Base-by-base conservation (phyloP, 1,140 invertebrate species). In the Cotesia chilonis region DNA sequence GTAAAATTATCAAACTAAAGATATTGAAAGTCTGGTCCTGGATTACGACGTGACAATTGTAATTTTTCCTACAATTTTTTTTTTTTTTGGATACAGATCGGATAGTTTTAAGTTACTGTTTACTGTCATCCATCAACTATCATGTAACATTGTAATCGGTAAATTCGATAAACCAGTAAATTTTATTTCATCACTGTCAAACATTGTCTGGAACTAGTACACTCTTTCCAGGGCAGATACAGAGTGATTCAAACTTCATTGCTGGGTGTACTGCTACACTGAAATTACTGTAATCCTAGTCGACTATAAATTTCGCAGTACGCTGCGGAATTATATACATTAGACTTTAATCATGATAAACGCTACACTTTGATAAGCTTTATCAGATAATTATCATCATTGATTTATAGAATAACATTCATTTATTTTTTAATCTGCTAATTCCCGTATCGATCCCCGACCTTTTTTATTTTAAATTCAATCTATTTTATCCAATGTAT, bases 221-320 rank as follows among this genome's bases (percentile, higher is more conserved):
- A 47, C 5, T 9, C 6, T 9, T 6, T 47, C 41, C 10, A 47
- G 41, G 10, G 6, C 28, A 28, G 28, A 60, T 47, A 63, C 61
- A 10, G 57, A 70, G 68, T 70, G 68, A 70, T 70, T 64, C 68
- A 47, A 70, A 70, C 68, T 70, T 70, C 68, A 70, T 70, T 70
- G 68, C 68, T 70, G 37, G 38, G 59, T 52, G 57, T 28, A 28
- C 28, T 28, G 28, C 28, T 28, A 28, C 28, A 28, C 52, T 59
- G 63, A 70, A 70, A 70, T 70, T 70, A 70, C 68, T 70, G 68
- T 70, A 70, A 70, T 70, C 68, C 41, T 7, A 28, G 63, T 70
- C 28, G 59, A 28, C 47, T 63, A 70, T 70, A 70, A 70, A 70
- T 70, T 63, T 64, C 68, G n/a, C 17, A 28, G 57, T 59, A 20